Evolutionary conservation across 2,797 vertebrate species (phyloP), one percentile per base, ranked within the genome.

Genomic region (Anguilla megastoma): DNA sequence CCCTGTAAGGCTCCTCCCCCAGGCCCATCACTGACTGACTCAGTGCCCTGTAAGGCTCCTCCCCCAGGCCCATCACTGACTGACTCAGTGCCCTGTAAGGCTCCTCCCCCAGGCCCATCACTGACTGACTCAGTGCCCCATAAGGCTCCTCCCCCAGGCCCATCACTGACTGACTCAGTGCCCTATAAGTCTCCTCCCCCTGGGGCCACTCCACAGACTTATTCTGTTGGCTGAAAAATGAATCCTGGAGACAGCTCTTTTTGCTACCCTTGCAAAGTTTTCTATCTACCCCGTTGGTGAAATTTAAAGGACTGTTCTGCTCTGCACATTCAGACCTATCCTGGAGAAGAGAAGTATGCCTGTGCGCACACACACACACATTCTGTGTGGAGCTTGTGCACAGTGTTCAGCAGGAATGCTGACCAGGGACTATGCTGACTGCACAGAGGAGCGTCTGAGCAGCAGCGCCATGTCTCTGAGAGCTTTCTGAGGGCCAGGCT

Each of bases 221-320:
- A 16, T 3, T 54, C 36, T 21, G 21, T 9, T 3, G 76, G 76
- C 18, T 80, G 76, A 45, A 45, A 48, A 80, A 21, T 41, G 12
- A 80, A n/a, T 71, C 27, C 69, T 30, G n/a, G n/a, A 71, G 27
- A 71, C 66, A 71, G 69, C 69, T 14, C 33, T 86, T 86, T 69
- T 21, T 86, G 85, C 63, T 18, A 50, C 85, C 8, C 24, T 41
- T 8, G 24, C 45, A 74, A 45, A 69, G 60, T 69, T 60, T 83
- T 60, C 27, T 58, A 45, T 30, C 36, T 63, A 54, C 48, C 45
- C 36, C 9, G 60, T 76, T 33, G 30, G 14, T 56, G 1, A 1
- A 21, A 56, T 63, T 21, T 24, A 41, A 27, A 14, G 50, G 41
- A 30, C 24, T 12, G 9, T n/a, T 48, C 21, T 50, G 41, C 41